Conservation (phyloP, 2,797 vertebrate species). For the Pogonophryne albipinna region DNA sequence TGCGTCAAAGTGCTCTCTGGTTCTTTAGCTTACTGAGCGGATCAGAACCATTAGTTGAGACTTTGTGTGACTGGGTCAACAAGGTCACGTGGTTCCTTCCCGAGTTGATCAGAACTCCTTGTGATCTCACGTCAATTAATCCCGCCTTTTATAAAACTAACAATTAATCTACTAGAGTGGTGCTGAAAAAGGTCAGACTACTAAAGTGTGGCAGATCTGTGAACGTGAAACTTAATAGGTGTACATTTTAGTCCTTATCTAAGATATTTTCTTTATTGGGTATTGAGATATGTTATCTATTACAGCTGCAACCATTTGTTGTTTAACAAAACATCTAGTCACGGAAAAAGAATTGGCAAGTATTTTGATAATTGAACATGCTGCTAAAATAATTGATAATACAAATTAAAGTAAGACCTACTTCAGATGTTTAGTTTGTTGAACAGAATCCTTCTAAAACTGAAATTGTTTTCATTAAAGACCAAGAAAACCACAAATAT, state of each 20-base stretch:
- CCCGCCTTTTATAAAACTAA: conserved; percentile 1
- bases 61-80: conserved; percentile 23
- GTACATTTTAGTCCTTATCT: not conserved
- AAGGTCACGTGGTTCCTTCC: conserved; percentile 1
- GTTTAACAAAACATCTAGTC: too few species aligned
- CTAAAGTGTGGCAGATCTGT: not conserved
- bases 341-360: too few species aligned
- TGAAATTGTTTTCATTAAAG: not conserved
- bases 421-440: not conserved
- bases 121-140: conserved; percentile 13
- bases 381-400: not conserved
- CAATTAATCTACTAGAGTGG: not conserved
- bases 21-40: conserved; percentile 11
- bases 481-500: not conserved
- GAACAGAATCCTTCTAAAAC: not conserved
- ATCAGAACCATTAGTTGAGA: conserved; percentile 28
- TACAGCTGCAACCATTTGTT: too few species aligned
- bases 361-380: too few species aligned
- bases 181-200: not conserved
- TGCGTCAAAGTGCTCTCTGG: not conserved
- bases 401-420: not conserved
- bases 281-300: too few species aligned
- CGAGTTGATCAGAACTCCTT: conserved; percentile 1
- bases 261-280: too few species aligned
- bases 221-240: not conserved